Conservation (phyloP, 1,140 invertebrate genomes). For the Monochamus saltuarius region DNA sequence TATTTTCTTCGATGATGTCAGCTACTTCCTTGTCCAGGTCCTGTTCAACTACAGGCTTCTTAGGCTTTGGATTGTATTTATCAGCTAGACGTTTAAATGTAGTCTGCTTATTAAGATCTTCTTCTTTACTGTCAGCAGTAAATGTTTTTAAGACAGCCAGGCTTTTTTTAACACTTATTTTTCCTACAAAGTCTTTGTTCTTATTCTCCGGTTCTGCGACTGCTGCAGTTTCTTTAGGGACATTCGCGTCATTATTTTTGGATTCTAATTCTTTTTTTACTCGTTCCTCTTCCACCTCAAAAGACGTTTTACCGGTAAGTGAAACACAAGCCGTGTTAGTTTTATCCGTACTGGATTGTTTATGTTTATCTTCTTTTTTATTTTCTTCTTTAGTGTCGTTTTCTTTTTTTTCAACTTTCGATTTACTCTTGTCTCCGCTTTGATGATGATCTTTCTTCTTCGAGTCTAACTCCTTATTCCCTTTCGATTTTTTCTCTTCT, state of each 20-base stretch:
- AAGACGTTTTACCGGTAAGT: no score
- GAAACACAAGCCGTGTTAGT: no score
- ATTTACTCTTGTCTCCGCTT: slow-evolving; percentile 48
- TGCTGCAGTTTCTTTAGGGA: no score
- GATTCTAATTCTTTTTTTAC: no score
- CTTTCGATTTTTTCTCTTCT: slow-evolving; percentile 12
- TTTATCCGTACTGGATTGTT: slow-evolving; percentile 4
- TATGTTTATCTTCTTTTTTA: slow-evolving; percentile 33
- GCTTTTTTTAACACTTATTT: not conserved
- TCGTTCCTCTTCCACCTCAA: no score
- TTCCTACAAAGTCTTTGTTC: slow-evolving; percentile 5
- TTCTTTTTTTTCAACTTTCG: slow-evolving; percentile 17
- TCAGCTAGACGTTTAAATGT: slow-evolving; percentile 42
- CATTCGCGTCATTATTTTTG: no score
- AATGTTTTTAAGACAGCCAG: not conserved
- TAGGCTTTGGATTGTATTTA: slow-evolving; percentile 45
- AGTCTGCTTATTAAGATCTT: not conserved
- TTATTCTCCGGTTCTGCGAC: not conserved
- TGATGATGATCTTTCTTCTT: slow-evolving; percentile 54
- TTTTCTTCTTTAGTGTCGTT: slow-evolving; percentile 40
- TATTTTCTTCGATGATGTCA: slow-evolving; percentile 33
- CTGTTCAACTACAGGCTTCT: slow-evolving; percentile 20
- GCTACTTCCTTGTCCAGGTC: slow-evolving; percentile 29
- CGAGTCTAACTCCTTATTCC: slow-evolving; percentile 30
- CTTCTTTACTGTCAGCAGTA: not conserved